Percentiles rank a stretch among this genome's conserved stretches.
Evolutionary conservation across 2,888 invertebrate species (phyloP).

Genomic region (Euzophera pinguis): DNA sequence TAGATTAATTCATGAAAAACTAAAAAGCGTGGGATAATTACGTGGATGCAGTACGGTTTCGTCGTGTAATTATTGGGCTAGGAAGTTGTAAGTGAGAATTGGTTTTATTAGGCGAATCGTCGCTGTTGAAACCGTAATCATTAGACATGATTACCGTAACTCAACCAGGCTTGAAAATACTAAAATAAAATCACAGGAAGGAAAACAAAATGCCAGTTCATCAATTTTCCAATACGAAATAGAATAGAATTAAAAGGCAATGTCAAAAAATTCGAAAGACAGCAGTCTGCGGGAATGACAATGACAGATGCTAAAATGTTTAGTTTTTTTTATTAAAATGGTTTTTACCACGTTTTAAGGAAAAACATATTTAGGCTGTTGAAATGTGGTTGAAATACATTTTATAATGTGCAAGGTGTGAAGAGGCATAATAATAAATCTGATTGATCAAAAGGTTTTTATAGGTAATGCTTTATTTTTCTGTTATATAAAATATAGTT

Average conservation of each 20-base stretch:
- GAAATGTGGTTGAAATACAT: no score
- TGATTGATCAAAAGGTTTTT: no score
- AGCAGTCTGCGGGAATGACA: no score
- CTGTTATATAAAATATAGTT: no score
- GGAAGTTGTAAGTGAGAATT: conserved; percentile 81
- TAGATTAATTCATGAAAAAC: background rate
- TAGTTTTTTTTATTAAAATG: no score
- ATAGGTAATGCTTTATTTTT: no score
- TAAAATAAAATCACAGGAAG: conserved; percentile 28
- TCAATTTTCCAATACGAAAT: background rate
- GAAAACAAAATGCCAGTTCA: conserved; percentile 31
- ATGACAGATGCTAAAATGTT: no score
- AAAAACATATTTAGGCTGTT: no score
- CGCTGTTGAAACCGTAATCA: conserved; percentile 71
- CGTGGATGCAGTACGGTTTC: conserved; percentile 90
- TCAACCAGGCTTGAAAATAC: conserved; percentile 23
- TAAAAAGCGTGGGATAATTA: conserved; percentile 65
- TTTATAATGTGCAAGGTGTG: no score
- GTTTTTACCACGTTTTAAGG: no score
- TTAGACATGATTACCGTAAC: conserved; percentile 54
- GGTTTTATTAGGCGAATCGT: conserved; percentile 72
- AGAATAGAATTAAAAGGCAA: background rate
- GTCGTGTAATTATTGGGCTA: conserved; percentile 88
- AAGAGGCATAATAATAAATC: no score
- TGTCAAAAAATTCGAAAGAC: background rate